A percentile compares a stretch with the other conserved stretches of the same genome.
phyloP scores from a whole-genome alignment of 1,140 invertebrate species.

The Cyphomyrmex costatus region DNA sequence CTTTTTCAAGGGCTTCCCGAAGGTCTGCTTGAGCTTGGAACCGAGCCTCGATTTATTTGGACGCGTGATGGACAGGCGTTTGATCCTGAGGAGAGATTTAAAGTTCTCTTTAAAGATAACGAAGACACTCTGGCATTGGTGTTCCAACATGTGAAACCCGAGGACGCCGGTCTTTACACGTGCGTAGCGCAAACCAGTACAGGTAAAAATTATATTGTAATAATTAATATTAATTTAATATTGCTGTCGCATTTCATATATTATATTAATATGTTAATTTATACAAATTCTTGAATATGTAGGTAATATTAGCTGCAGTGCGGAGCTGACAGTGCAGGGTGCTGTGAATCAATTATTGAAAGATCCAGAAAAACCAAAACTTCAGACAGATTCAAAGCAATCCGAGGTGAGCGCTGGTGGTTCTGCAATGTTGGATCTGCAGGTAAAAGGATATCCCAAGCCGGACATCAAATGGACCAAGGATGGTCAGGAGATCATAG shows the following conservation, averaged over 20 bases:
- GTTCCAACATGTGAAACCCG: conserved; percentile 97
- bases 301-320: conserved; percentile 97
- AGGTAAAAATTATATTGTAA: conserved; percentile 87
- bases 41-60: conserved; percentile 95
- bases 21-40: conserved; percentile 90
- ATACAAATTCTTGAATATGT: conserved; percentile 79
- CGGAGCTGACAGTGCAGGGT: conserved; percentile 96
- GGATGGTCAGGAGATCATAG: conserved; percentile 93
- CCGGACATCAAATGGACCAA: conserved; percentile 96
- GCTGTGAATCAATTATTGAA: conserved; percentile 92
- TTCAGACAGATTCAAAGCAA: conserved; percentile 92
- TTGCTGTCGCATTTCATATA: neutral
- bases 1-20: conserved; percentile 92
- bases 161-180: conserved; percentile 97
- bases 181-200: conserved; percentile 97
- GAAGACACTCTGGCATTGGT: conserved; percentile 96
- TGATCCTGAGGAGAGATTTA: conserved; percentile 97
- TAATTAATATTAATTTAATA: conserved; percentile 9
- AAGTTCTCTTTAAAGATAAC: conserved; percentile 96
- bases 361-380: conserved; percentile 93
- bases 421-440: conserved; percentile 97
- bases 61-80: conserved; percentile 95
- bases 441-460: conserved; percentile 97
- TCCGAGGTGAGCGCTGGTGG: conserved; percentile 93
- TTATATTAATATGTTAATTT: conserved; percentile 11